phyloP scores from a whole-genome alignment of 2,797 vertebrate genomes.

The Hafferia zeledoni region DNA sequence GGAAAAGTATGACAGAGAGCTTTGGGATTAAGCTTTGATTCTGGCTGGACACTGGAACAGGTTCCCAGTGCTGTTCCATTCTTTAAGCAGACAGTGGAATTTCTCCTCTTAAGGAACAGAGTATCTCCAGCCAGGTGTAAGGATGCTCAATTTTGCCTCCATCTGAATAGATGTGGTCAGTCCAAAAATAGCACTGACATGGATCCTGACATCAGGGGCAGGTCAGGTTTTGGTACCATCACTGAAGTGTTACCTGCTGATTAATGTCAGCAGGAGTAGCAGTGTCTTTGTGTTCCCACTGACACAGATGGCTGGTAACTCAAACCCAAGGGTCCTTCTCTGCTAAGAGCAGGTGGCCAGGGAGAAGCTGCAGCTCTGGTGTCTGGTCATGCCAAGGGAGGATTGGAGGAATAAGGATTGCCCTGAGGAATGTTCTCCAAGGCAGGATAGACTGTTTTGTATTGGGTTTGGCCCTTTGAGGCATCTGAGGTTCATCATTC shows the following conservation, averaged over 20 bases:
- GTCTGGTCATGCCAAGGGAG: not conserved
- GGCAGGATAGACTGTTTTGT: not conserved
- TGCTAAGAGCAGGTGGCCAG: not conserved
- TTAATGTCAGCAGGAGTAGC: not conserved
- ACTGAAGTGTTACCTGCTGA: not conserved
- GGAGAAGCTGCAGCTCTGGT: not conserved
- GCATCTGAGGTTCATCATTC: not conserved
- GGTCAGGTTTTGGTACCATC: not conserved
- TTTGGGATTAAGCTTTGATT: not conserved
- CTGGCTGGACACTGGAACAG: not conserved
- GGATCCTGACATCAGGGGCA: not conserved
- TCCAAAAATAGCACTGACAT: not conserved
- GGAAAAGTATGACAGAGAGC: not conserved
- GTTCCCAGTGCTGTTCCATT: not conserved
- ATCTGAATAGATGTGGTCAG: not conserved
- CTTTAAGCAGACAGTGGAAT: not conserved
- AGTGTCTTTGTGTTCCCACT: not conserved
- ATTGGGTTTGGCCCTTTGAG: not conserved
- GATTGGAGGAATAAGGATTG: not conserved
- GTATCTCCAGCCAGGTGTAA: not conserved
- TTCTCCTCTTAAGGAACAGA: not conserved
- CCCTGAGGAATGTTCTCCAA: not conserved
- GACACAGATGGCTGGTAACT: not conserved
- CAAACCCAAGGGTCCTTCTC: not conserved
- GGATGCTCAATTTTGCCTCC: not conserved